Base-by-base conservation (phyloP, 2,888 invertebrate species). In the Romanomermis culicivorax region DNA sequence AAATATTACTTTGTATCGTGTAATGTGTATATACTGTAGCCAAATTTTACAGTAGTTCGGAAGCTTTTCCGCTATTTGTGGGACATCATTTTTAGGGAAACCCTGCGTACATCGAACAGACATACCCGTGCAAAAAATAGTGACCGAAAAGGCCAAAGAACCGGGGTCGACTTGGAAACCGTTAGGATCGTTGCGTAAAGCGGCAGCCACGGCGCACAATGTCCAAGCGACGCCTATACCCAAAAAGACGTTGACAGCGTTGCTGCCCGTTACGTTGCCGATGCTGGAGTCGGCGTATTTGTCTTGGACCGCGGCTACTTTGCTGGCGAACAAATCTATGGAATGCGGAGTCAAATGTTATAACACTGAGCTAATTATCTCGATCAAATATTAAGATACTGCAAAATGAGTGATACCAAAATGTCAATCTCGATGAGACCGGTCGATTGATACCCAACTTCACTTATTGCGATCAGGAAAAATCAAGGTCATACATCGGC, bases 161-260 rank as follows among this genome's bases (percentile, higher is more conserved):
- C 73, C 77, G 66, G 85, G 82, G 59, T 80, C 74, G 51, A 83
- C 67, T 25, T 59, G 52, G 61, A 66, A 66, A 51, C 80, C 80
- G 60, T 54, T 54, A n/a, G 29, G 20, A 20, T 53, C 56, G 27
- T 55, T 48, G 20, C 23, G 27, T 11, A 30, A 26, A n/a, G 27
- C 29, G 4, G 57, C 51, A 26, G 36, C 56, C n/a, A 58, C 77
- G 57, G 95, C 86, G 14, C 95, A 95, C 54, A 95, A 80, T 42
- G 91, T 85, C 97, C 97, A 97, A 57, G 97, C 95, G 58, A 97
- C 83, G 54, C 97, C 97, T 64, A 97, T 93, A 52, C 95, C 95
- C 53, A 97, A 80, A 77, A 95, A 97, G 61, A 97, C 97, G 74
- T 97, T 97, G 62, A 97, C 97, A 54, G 93, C 95, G 72, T 97